Evolutionary conservation across 1,140 invertebrate genomes (phyloP).

Genomic region (Whitmania pigra): DNA sequence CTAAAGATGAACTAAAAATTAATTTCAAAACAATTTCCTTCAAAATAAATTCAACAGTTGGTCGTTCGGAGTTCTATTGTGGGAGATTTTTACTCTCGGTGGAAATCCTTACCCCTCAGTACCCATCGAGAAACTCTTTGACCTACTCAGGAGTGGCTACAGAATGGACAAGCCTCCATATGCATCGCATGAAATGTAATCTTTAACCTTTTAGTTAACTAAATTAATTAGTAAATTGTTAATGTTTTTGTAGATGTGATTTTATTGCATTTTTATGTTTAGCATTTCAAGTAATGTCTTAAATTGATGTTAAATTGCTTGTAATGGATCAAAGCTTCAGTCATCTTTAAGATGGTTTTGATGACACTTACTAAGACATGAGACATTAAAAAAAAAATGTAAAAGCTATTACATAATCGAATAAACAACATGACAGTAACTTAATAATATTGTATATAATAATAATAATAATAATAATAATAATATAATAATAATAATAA

Average conservation of each 20-base stretch:
- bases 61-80: conserved; percentile 47
- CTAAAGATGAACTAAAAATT: background rate
- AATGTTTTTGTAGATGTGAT: background rate
- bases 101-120: conserved; percentile 49
- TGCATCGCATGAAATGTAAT: conserved; percentile 76
- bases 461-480: background rate
- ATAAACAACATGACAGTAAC: no score
- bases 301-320: no score
- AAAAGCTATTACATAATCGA: no score
- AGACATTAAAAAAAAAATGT: no score
- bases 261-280: background rate
- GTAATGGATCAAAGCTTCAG: no score
- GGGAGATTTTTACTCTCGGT: conserved; percentile 50
- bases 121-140: conserved; percentile 62
- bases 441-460: background rate
- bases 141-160: conserved; percentile 70
- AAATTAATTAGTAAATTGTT: conserved; percentile 5
- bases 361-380: no score
- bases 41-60: conserved; percentile 48
- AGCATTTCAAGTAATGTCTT: background rate
- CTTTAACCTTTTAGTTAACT: conserved; percentile 23
- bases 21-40: background rate
- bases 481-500: background rate
- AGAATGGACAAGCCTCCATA: conserved; percentile 85
- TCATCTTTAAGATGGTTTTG: no score